Percentiles rank a stretch among this genome's conserved stretches.
phyloP scores from a whole-genome alignment of 2,888 invertebrate genomes.

The Chymomyza procnemis region DNA sequence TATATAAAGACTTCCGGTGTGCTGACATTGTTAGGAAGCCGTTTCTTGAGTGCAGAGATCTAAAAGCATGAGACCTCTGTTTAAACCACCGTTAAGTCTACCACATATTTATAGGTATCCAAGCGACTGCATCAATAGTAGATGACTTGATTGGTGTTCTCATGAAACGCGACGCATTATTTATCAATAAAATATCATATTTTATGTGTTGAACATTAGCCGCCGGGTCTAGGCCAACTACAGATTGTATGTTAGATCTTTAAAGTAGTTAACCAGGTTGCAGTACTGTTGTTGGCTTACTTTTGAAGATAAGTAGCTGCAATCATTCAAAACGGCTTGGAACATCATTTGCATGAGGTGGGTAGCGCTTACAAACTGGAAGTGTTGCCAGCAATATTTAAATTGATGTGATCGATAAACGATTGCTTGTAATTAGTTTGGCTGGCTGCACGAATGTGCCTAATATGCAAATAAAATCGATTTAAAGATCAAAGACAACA shows the following conservation, averaged over 20 bases:
- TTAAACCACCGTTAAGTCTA: constrained; percentile 48
- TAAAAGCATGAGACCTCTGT: constrained; percentile 9
- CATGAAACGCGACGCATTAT: constrained; percentile 59
- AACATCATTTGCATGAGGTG: neutral
- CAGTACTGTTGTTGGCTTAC: neutral
- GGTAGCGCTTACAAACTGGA: neutral
- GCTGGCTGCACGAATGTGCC: too few species aligned
- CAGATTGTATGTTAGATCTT: constrained; percentile 58
- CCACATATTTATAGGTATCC: constrained; percentile 59
- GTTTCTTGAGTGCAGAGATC: constrained; percentile 3
- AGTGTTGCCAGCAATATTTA: too few species aligned
- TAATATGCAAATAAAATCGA: too few species aligned
- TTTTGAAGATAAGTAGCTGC: neutral
- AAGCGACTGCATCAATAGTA: constrained; percentile 27
- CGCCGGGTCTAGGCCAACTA: constrained; percentile 42
- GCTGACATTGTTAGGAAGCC: constrained; percentile 33
- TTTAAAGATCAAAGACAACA: too few species aligned
- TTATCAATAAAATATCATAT: constrained; percentile 62
- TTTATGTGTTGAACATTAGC: constrained; percentile 62
- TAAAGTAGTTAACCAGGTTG: neutral
- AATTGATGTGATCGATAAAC: too few species aligned
- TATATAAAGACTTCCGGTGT: constrained; percentile 65
- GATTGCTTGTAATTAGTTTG: too few species aligned
- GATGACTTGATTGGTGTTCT: constrained; percentile 63
- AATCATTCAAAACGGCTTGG: neutral